Conservation (phyloP, 1,140 invertebrate genomes). For the Holotrichia oblita region DNA sequence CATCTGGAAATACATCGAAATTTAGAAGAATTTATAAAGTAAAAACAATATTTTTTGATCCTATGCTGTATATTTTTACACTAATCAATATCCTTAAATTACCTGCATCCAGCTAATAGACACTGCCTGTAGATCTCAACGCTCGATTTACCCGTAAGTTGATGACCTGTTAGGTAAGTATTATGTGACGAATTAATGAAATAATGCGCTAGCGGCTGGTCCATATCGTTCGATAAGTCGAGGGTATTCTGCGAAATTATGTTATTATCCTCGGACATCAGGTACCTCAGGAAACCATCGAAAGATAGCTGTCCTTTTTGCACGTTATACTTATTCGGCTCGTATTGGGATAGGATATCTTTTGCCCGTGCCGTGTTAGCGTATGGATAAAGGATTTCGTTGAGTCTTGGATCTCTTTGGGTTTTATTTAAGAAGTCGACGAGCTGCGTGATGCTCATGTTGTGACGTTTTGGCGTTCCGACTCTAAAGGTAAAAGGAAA, state of each 20-base stretch:
- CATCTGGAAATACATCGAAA: slow-evolving; percentile 66
- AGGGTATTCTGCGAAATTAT: slow-evolving; percentile 89
- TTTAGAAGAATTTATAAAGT: not conserved
- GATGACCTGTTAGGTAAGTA: slow-evolving; percentile 96
- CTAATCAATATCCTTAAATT: slow-evolving; percentile 48
- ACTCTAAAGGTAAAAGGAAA: slow-evolving; percentile 63
- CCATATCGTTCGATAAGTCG: slow-evolving; percentile 94
- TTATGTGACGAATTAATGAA: slow-evolving; percentile 99
- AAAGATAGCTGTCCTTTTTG: slow-evolving; percentile 79
- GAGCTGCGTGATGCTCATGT: slow-evolving; percentile 88
- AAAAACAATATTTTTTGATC: too few species aligned
- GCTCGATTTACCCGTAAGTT: slow-evolving; percentile 93
- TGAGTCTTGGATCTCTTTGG: slow-evolving; percentile 94
- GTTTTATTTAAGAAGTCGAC: slow-evolving; percentile 96
- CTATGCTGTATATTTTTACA: too few species aligned
- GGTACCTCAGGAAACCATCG: slow-evolving; percentile 93
- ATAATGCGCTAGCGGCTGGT: slow-evolving; percentile 94
- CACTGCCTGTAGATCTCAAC: slow-evolving; percentile 97
- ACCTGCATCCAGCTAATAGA: slow-evolving; percentile 92
- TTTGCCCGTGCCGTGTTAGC: slow-evolving; percentile 85
- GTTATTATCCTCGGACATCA: slow-evolving; percentile 95
- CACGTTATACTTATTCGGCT: slow-evolving; percentile 87
- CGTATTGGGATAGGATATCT: slow-evolving; percentile 91
- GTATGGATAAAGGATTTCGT: slow-evolving; percentile 97
- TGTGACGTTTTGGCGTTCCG: slow-evolving; percentile 75